phyloP scores from a whole-genome alignment of 2,888 invertebrate genomes.

The Entomobrya proxima region DNA sequence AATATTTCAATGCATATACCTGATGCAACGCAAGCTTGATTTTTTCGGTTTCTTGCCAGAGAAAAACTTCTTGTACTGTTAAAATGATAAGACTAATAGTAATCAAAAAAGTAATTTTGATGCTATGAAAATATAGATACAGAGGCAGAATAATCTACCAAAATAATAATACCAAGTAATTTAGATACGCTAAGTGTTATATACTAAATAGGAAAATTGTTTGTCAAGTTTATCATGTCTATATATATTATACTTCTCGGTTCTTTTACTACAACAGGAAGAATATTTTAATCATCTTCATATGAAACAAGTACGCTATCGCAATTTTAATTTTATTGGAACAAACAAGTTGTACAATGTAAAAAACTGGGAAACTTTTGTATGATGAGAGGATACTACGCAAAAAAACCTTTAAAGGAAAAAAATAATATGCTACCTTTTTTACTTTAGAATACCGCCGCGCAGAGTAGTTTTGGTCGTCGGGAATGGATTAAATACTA shows the following conservation, averaged over 20 bases:
- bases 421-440: slow-evolving; percentile 21
- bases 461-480: neutral
- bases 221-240: slow-evolving; percentile 35
- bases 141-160: neutral
- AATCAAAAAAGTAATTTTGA: slow-evolving; percentile 2
- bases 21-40: slow-evolving; percentile 30
- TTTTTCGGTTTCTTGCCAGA: slow-evolving; percentile 23
- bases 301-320: slow-evolving; percentile 19
- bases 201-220: neutral
- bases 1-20: slow-evolving; percentile 31
- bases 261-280: neutral
- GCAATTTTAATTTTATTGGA: slow-evolving; percentile 43
- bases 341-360: slow-evolving; percentile 43
- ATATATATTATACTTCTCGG: slow-evolving; percentile 34
- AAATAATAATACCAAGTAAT: neutral
- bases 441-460: slow-evolving; percentile 10
- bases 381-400: slow-evolving; percentile 21
- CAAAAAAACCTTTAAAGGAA: neutral
- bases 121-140: neutral
- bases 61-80: slow-evolving; percentile 8
- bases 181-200: neutral
- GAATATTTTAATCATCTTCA: slow-evolving; percentile 21
- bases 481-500: neutral
- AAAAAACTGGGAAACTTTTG: slow-evolving; percentile 36
- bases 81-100: slow-evolving; percentile 16